Evolutionary conservation across 1,140 invertebrate species (phyloP).

Genomic region (Sarcophaga bullata): DNA sequence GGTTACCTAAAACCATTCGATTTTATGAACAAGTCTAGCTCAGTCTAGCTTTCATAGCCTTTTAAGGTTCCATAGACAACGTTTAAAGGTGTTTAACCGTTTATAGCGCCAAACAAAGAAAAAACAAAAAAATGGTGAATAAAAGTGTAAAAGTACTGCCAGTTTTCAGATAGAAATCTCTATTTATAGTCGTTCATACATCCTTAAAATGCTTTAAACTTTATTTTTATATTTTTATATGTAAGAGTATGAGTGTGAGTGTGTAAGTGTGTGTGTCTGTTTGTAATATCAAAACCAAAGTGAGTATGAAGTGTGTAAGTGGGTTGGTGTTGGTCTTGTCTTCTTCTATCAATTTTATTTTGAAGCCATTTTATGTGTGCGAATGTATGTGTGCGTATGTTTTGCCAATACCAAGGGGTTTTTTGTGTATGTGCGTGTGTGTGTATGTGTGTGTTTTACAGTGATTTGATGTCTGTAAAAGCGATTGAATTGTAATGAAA

Average conservation of each 20-base stretch:
- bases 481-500: slow-evolving; percentile 41
- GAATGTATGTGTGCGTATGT: not conserved
- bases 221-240: not conserved
- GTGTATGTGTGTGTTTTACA: slow-evolving; percentile 42
- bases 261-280: not conserved
- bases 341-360: too few relatives aligned
- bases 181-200: slow-evolving; percentile 9
- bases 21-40: too few relatives aligned
- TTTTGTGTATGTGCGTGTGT: not conserved
- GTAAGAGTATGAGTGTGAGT: not conserved
- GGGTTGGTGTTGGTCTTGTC: not conserved
- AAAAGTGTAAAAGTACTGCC: too few relatives aligned
- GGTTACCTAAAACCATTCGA: too few relatives aligned
- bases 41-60: too few relatives aligned
- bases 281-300: too few relatives aligned
- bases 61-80: too few relatives aligned
- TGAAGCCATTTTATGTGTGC: not conserved
- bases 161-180: not conserved
- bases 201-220: slow-evolving; percentile 5
- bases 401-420: not conserved
- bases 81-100: too few relatives aligned
- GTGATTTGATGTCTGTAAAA: slow-evolving; percentile 40
- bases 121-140: too few relatives aligned
- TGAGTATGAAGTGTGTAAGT: too few relatives aligned
- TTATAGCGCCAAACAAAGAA: too few relatives aligned